Conservation (phyloP, 2,113 vertebrate species). For the Rhynchomys soricoides region DNA sequence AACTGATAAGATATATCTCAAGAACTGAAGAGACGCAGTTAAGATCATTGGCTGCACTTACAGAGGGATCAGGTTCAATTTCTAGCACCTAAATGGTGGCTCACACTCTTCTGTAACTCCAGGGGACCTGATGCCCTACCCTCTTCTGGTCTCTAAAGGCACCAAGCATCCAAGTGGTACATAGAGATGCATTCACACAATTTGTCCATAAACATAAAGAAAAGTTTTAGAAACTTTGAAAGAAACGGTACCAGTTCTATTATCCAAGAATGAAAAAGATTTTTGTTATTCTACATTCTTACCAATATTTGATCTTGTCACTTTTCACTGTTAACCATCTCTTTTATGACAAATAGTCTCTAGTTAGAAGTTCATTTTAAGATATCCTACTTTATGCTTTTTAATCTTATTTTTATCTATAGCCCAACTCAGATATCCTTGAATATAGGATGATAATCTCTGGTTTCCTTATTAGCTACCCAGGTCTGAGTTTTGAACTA, state of each 20-base stretch:
- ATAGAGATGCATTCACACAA: neutral
- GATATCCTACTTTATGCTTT: no score
- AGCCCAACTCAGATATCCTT: no score
- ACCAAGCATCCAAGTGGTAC: neutral
- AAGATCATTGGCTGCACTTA: neutral
- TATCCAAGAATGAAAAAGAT: no score
- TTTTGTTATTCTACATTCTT: no score
- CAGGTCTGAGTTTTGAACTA: neutral
- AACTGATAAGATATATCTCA: neutral
- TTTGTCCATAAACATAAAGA: neutral
- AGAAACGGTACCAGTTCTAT: neutral
- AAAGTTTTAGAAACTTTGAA: neutral
- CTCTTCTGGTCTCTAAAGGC: neutral
- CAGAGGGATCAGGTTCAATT: neutral
- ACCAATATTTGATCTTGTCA: no score
- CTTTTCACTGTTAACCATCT: no score
- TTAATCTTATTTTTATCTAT: no score
- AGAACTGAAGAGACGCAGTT: neutral
- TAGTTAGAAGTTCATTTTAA: no score
- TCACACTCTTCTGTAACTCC: neutral
- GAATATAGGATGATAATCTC: no score
- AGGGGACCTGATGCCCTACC: neutral
- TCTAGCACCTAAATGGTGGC: neutral
- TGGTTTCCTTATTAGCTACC: neutral
- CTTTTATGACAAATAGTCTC: no score